Conservation (phyloP, 1,140 invertebrate genomes). For the Carposina sasakii region DNA sequence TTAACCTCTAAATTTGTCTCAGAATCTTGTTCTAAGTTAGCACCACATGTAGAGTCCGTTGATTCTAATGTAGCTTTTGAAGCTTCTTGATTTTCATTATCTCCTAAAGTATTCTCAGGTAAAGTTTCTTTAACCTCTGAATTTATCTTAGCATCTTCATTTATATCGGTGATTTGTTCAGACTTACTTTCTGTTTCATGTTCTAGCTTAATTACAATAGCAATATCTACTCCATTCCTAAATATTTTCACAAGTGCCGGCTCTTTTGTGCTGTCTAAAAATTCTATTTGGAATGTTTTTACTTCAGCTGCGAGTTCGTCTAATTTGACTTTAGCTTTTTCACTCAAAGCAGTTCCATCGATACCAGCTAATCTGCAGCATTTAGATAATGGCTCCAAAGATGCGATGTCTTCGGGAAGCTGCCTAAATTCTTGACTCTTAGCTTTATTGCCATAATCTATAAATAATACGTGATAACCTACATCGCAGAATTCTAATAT, state of each 20-base stretch:
- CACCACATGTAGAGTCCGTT: too few species aligned
- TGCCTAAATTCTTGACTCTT: constrained; percentile 73
- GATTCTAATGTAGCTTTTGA: too few species aligned
- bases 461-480: constrained; percentile 77
- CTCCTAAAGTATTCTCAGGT: too few species aligned
- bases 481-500: constrained; percentile 68
- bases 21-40: too few species aligned
- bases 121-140: not conserved
- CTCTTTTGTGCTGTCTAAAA: constrained; percentile 64
- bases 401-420: constrained; percentile 75
- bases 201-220: constrained; percentile 25
- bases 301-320: constrained; percentile 58
- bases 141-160: not conserved
- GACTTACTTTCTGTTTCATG: constrained; percentile 12
- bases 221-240: constrained; percentile 50
- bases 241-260: constrained; percentile 56
- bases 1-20: too few species aligned
- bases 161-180: constrained; percentile 7
- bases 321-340: constrained; percentile 66
- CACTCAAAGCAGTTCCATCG: constrained; percentile 45
- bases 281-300: constrained; percentile 67
- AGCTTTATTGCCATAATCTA: constrained; percentile 83
- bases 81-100: too few species aligned
- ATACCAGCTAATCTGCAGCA: constrained; percentile 75
- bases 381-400: constrained; percentile 74